Evolutionary conservation across 1,140 invertebrate species (phyloP).

Genomic region (Papilio helenus): DNA sequence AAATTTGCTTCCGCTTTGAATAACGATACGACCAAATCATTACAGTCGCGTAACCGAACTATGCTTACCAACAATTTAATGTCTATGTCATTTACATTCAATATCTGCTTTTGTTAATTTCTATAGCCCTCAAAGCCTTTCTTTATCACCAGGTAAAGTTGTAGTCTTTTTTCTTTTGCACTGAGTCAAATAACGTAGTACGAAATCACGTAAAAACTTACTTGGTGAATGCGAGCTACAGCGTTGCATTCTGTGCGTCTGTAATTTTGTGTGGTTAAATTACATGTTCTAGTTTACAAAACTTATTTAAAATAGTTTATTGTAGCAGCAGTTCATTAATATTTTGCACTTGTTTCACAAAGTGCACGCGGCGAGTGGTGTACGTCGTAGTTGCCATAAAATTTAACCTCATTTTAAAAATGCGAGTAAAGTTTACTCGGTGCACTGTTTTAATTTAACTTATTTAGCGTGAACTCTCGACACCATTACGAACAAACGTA

Average conservation of each 20-base stretch:
- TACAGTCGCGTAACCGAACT: too few relatives aligned
- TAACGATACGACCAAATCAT: too few relatives aligned
- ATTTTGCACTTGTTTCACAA: background rate
- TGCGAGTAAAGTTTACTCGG: slow-evolving; percentile 10
- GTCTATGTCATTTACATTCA: too few relatives aligned
- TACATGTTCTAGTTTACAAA: background rate
- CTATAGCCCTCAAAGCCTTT: too few relatives aligned
- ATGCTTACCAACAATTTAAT: too few relatives aligned
- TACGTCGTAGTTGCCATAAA: background rate
- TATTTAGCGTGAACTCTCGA: slow-evolving; percentile 23
- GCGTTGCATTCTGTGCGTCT: background rate
- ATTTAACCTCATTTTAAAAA: slow-evolving; percentile 26
- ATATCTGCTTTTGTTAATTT: too few relatives aligned
- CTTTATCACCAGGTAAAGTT: too few relatives aligned
- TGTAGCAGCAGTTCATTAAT: background rate
- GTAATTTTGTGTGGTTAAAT: background rate
- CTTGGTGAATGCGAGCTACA: too few relatives aligned
- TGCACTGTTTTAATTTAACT: slow-evolving; percentile 26
- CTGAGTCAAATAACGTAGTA: too few relatives aligned
- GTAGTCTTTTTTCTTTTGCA: too few relatives aligned
- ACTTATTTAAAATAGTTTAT: background rate
- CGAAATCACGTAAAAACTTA: too few relatives aligned
- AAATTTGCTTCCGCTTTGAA: background rate
- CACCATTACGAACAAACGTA: slow-evolving; percentile 21
- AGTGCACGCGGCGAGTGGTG: background rate